Evolutionary conservation across 2,888 invertebrate genomes (phyloP).

Genomic region (Metallyticus violacea): DNA sequence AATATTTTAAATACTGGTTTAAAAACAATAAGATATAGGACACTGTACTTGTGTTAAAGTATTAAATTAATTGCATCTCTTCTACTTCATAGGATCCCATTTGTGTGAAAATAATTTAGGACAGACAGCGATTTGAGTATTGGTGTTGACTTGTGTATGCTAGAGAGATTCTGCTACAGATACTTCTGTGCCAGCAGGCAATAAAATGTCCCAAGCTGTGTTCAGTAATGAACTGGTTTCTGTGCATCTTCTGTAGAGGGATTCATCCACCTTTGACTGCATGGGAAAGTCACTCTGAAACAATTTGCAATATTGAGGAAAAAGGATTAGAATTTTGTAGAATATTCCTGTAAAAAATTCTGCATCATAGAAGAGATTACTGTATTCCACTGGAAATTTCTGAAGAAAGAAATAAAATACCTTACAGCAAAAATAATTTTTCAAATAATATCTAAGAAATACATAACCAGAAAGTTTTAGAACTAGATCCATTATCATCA

Average conservation of each 20-base stretch:
- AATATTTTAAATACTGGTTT: too few relatives aligned
- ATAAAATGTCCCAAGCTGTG: constrained; percentile 27
- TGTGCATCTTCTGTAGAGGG: constrained; percentile 23
- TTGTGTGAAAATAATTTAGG: neutral
- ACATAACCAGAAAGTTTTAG: too few relatives aligned
- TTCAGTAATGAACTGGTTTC: constrained; percentile 24
- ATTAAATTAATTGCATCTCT: neutral
- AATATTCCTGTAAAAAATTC: neutral
- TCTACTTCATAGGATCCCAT: neutral
- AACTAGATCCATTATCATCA: too few relatives aligned
- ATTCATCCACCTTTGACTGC: constrained; percentile 8
- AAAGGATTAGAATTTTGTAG: too few relatives aligned
- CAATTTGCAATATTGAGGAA: neutral
- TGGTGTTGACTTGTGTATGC: neutral
- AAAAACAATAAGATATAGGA: neutral
- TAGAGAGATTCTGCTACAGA: neutral
- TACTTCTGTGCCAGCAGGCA: neutral
- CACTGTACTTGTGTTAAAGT: neutral
- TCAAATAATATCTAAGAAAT: neutral
- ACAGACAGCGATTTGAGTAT: neutral
- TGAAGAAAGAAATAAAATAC: too few relatives aligned
- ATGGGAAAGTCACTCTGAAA: constrained; percentile 18
- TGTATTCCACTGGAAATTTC: too few relatives aligned
- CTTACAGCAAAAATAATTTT: too few relatives aligned
- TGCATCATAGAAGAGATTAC: too few relatives aligned